Evolutionary conservation across 2,888 invertebrate species (phyloP).

Genomic region (Leptinotarsa haldemani): DNA sequence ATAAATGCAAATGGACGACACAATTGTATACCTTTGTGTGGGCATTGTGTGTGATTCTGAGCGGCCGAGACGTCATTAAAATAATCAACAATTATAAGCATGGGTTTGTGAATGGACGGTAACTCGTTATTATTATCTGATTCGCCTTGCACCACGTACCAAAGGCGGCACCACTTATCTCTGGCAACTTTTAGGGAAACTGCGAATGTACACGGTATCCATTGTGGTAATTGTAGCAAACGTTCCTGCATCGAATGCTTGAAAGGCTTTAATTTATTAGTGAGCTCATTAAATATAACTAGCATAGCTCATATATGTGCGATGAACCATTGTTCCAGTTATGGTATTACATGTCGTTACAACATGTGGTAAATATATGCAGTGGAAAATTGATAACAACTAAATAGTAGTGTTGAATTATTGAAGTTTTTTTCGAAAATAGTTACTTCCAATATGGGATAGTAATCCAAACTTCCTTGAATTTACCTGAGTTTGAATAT

Average conservation of each 20-base stretch:
- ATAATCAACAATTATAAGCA: constrained; percentile 66
- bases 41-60: constrained; percentile 63
- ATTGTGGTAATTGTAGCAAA: constrained; percentile 40
- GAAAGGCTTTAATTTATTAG: constrained; percentile 46
- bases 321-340: constrained; percentile 18
- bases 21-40: constrained; percentile 65
- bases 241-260: constrained; percentile 35
- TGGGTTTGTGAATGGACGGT: constrained; percentile 53
- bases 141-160: constrained; percentile 55
- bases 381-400: too few species aligned
- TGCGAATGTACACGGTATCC: constrained; percentile 45
- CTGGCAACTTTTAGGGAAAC: constrained; percentile 55
- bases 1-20: constrained; percentile 66
- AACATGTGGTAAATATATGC: too few species aligned
- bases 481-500: too few species aligned
- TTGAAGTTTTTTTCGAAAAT: too few species aligned
- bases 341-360: not conserved
- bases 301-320: constrained; percentile 10
- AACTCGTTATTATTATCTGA: constrained; percentile 61
- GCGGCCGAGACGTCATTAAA: constrained; percentile 62
- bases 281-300: constrained; percentile 42
- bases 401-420: too few species aligned
- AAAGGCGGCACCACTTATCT: constrained; percentile 56
- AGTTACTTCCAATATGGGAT: too few species aligned
- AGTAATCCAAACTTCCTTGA: too few species aligned